Evolutionary conservation across 37 sponge, comb jelly and placozoan species (phyloP), one percentile per base, ranked within the genome.

Genomic region (Sycon ciliatum): DNA sequence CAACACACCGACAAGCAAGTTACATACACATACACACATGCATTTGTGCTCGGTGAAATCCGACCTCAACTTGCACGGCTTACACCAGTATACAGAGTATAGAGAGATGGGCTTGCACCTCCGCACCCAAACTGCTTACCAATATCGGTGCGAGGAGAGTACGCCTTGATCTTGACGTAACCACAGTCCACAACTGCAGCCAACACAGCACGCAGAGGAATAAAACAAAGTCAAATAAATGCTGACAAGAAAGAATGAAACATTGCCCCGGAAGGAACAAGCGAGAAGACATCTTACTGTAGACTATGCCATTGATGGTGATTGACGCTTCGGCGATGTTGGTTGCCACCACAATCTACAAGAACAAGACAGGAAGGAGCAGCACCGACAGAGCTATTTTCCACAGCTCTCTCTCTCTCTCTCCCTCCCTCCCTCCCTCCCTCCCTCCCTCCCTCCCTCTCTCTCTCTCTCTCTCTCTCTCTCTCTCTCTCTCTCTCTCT

Each of bases 321-420:
- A 93, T 79, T 0, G 94, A 93, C 0, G 90, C 88, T 49, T 93
- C 94, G 33, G 94, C 94, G 52, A 93, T 89, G 72, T 93, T 93
- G 34, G 94, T 93, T 34, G 94, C 80, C 32, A 89, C 73, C 31
- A 93, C 73, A 39, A 93, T 87, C 93, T 92, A 24, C n/a, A 60
- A 60, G 22, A 60, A 28, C 9, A 60, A 60, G 9, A 28, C 32
- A n/a, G n/a, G n/a, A n/a, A n/a, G n/a, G n/a, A n/a, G n/a, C n/a
- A n/a, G n/a, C n/a, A n/a, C n/a, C n/a, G n/a, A n/a, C n/a, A n/a
- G n/a, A n/a, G n/a, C n/a, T n/a, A n/a, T n/a, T n/a, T n/a, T n/a
- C n/a, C n/a, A n/a, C n/a, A n/a, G n/a, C n/a, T n/a, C n/a, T n/a
- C n/a, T n/a, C n/a, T n/a, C n/a, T n/a, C n/a, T n/a, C n/a, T n/a